phyloP scores from a whole-genome alignment of 2,797 vertebrate species.

The Propithecus perrieri region DNA sequence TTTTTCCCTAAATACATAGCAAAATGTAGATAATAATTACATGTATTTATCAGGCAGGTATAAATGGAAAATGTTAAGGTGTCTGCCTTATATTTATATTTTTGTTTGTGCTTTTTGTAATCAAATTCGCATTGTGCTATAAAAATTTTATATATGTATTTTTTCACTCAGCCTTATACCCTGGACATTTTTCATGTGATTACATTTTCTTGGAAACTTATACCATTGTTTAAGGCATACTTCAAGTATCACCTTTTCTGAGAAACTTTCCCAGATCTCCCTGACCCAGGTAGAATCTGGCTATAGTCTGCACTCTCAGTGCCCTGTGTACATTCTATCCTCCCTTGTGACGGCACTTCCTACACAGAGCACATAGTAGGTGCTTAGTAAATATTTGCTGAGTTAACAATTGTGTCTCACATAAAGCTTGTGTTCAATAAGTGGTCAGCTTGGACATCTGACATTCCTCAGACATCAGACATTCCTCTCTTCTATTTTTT shows the following conservation, averaged over 20 bases:
- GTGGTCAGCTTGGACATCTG: not conserved
- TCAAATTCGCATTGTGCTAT: not conserved
- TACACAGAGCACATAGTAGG: not conserved
- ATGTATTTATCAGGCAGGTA: not conserved
- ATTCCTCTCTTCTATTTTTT: not conserved
- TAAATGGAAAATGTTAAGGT: not conserved
- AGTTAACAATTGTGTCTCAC: not conserved
- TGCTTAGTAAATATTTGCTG: not conserved
- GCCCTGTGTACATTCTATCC: not conserved
- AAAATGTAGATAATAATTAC: not conserved
- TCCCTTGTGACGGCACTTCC: not conserved
- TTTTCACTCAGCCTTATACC: not conserved
- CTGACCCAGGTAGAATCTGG: not conserved
- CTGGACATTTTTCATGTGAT: not conserved
- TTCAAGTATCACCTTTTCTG: not conserved
- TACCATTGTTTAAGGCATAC: not conserved
- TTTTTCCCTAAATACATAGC: not conserved
- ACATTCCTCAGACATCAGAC: not conserved
- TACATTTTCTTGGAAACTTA: not conserved
- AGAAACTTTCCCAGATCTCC: not conserved
- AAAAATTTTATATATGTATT: not conserved
- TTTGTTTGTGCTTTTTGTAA: not conserved
- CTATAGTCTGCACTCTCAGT: not conserved
- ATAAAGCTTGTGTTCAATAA: not conserved
- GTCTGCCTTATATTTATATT: not conserved